Percentiles rank a stretch among this genome's conserved stretches.
phyloP scores from a whole-genome alignment of 2,113 vertebrate species.

The Nothocercus nigrocapillus region DNA sequence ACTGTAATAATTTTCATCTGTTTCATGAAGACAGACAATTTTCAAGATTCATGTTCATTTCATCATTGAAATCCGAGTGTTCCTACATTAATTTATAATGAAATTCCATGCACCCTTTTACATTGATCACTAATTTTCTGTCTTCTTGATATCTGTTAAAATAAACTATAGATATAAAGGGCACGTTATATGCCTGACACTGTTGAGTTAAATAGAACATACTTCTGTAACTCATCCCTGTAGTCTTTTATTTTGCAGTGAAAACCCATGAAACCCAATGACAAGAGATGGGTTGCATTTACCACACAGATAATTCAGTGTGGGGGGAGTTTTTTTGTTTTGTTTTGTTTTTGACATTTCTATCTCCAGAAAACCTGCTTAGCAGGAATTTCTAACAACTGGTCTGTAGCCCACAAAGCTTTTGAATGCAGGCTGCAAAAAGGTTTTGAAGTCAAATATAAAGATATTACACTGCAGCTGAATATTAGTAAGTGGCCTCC shows the following conservation, averaged over 20 bases:
- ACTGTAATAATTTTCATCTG: constrained; percentile 65
- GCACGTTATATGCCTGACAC: constrained; percentile 63
- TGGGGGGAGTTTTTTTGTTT: too few species aligned
- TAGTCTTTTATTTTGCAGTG: constrained; percentile 15
- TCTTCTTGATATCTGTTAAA: constrained; percentile 74
- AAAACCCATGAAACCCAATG: not conserved
- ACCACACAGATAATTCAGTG: not conserved
- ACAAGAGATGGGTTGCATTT: not conserved
- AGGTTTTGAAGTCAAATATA: not conserved
- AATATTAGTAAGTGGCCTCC: not conserved
- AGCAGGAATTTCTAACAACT: not conserved
- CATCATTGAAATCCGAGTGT: constrained; percentile 58
- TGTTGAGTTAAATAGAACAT: constrained; percentile 57
- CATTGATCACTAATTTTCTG: constrained; percentile 70
- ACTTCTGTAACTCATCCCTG: constrained; percentile 59
- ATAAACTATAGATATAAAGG: constrained; percentile 74
- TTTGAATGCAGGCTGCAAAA: not conserved
- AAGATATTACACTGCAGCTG: not conserved
- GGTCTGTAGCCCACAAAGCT: not conserved
- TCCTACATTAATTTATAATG: constrained; percentile 74
- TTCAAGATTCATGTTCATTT: constrained; percentile 74
- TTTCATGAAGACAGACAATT: constrained; percentile 68
- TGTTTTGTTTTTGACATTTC: not conserved
- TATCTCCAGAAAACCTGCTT: not conserved
- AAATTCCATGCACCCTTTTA: constrained; percentile 58